A percentile compares a stretch with the other conserved stretches of the same genome.
Evolutionary conservation across 2,888 invertebrate species (phyloP).

Genomic region (Isoperla grammatica): DNA sequence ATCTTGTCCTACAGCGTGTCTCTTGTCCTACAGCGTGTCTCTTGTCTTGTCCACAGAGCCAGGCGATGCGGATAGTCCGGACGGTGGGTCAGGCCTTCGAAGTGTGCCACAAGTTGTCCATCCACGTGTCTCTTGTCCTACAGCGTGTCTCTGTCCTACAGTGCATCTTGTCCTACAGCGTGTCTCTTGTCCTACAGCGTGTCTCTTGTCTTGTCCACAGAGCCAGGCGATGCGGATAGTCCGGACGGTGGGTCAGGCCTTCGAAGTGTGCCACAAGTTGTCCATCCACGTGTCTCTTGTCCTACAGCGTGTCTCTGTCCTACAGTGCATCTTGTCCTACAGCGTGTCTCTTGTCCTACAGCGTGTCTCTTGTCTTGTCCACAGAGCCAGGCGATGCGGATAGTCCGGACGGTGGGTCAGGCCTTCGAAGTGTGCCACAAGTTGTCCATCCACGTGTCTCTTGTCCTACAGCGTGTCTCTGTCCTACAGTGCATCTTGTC

Average conservation of each 20-base stretch:
- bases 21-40: no score
- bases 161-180: no score
- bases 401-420: slow-evolving; percentile 97
- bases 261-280: slow-evolving; percentile 98
- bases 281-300: slow-evolving; percentile 57
- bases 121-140: slow-evolving; percentile 47
- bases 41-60: slow-evolving; percentile 60
- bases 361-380: no score
- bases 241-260: slow-evolving; percentile 97
- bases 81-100: slow-evolving; percentile 99
- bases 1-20: no score
- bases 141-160: no score
- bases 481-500: no score
- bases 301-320: no score
- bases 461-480: no score
- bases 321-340: no score
- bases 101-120: slow-evolving; percentile 94
- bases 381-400: slow-evolving; percentile 97
- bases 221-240: slow-evolving; percentile 98
- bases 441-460: slow-evolving; percentile 62
- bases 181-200: no score
- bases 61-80: slow-evolving; percentile 97
- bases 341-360: no score
- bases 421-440: slow-evolving; percentile 99
- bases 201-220: slow-evolving; percentile 48